phyloP scores from a whole-genome alignment of 1,140 invertebrate genomes.

The Asobara japonica region DNA sequence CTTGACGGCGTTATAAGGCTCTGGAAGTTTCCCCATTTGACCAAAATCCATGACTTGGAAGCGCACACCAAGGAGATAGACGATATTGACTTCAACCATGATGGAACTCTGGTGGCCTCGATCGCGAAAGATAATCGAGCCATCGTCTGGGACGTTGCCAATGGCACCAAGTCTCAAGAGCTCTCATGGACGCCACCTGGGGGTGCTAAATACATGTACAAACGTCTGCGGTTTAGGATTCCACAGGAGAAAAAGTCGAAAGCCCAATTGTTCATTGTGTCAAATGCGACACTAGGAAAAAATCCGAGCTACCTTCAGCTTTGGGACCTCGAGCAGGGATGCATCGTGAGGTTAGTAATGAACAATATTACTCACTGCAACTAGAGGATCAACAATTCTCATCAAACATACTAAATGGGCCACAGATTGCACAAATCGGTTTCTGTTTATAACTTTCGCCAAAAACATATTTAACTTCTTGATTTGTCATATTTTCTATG shows the following conservation, averaged over 20 bases:
- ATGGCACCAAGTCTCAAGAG: slow-evolving; percentile 73
- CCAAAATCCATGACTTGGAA: slow-evolving; percentile 74
- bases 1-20: slow-evolving; percentile 87
- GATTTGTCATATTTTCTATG: too few relatives aligned
- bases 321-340: slow-evolving; percentile 73
- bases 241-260: slow-evolving; percentile 68
- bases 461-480: too few relatives aligned
- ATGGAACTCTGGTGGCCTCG: slow-evolving; percentile 79
- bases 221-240: slow-evolving; percentile 77
- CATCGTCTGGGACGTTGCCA: slow-evolving; percentile 79
- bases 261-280: slow-evolving; percentile 81
- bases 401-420: too few relatives aligned
- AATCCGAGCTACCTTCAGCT: slow-evolving; percentile 77
- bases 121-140: slow-evolving; percentile 89
- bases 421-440: too few relatives aligned
- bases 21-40: slow-evolving; percentile 88
- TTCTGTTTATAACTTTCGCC: too few relatives aligned
- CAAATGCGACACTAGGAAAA: slow-evolving; percentile 81
- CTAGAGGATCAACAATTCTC: too few relatives aligned
- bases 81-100: slow-evolving; percentile 88
- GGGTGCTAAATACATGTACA: slow-evolving; percentile 82
- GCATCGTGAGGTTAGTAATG: too few relatives aligned
- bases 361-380: too few relatives aligned
- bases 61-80: slow-evolving; percentile 86
- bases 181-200: slow-evolving; percentile 80